These are phyloP conservation scores for Craterocephalus amniculus DNA, from an alignment of 2,797 vertebrate genomes.

Conservation along the genomic window DNA sequence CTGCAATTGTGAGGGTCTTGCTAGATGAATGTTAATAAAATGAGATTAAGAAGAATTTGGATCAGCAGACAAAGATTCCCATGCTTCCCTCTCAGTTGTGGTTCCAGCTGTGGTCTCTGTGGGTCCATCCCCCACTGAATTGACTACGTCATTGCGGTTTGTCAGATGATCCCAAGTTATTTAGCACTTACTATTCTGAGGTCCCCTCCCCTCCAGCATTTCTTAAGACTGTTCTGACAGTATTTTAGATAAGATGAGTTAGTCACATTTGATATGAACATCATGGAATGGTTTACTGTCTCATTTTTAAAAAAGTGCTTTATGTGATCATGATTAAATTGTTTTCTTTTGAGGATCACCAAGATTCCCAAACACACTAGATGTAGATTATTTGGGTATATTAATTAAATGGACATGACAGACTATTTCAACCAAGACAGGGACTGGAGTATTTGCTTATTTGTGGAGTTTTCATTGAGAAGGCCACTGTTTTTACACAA, in stretches of 20 bases:
- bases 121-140: slow-evolving; percentile 50
- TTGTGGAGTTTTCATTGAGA: neutral
- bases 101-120: slow-evolving; percentile 73
- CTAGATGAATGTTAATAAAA: slow-evolving; percentile 3
- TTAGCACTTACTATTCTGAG: slow-evolving; percentile 40
- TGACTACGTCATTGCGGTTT: slow-evolving; percentile 76
- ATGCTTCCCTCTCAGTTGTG: slow-evolving; percentile 64
- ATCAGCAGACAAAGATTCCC: slow-evolving; percentile 62
- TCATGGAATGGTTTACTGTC: neutral
- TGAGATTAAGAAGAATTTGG: slow-evolving; percentile 15
- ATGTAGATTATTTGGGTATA: neutral
- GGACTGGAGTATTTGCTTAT: neutral
- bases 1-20: slow-evolving; percentile 10
- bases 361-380: neutral
- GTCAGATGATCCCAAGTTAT: slow-evolving; percentile 55
- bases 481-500: neutral
- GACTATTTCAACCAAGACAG: neutral
- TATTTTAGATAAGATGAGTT: neutral
- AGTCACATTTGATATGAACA: neutral
- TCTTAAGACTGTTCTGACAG: neutral
- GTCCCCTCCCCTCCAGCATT: neutral
- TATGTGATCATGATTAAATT: neutral
- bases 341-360: neutral
- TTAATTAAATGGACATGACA: neutral
- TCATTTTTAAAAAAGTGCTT: neutral